These are phyloP conservation scores for Perccottus glenii DNA, from an alignment of 2,113 vertebrate genomes.

Conservation along the genomic window DNA sequence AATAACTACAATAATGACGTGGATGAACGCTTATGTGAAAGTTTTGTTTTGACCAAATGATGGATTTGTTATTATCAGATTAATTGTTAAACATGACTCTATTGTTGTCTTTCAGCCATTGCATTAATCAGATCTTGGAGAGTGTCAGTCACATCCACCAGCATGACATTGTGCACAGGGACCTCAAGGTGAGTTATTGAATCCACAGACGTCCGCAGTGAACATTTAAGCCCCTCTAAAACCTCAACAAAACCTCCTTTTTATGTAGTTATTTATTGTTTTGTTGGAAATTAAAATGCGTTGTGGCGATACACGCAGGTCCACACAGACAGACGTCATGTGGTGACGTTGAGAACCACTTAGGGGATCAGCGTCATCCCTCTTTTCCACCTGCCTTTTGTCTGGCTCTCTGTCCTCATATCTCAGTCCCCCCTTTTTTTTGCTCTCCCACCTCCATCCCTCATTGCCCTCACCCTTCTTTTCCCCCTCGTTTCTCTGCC, in stretches of 20 bases:
- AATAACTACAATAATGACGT: too few species aligned
- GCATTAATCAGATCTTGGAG: conserved; percentile 99
- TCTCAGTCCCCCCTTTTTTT: conserved; percentile 3
- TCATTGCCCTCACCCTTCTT: not conserved
- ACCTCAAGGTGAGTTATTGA: conserved; percentile 93
- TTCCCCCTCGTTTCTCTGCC: conserved; percentile 3
- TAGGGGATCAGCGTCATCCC: conserved; percentile 37
- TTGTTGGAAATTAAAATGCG: conserved; percentile 14
- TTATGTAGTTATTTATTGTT: too few species aligned
- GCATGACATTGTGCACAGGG: conserved; percentile 98
- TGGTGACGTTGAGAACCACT: conserved; percentile 44
- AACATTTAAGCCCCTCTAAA: conserved; percentile 6
- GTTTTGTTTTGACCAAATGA: too few species aligned
- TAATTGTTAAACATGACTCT: conserved; percentile 36
- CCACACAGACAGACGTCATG: conserved; percentile 25
- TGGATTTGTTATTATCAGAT: not conserved
- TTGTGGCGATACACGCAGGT: conserved; percentile 10
- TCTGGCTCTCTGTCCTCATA: conserved; percentile 14
- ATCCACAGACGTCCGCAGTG: conserved; percentile 31
- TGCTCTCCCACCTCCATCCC: not conserved
- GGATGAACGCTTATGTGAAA: too few species aligned
- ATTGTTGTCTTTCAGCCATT: conserved; percentile 85
- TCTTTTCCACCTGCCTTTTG: conserved; percentile 24
- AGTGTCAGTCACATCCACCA: conserved; percentile 99
- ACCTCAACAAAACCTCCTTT: not conserved